Evolutionary conservation across 2,888 invertebrate species (phyloP), one percentile per base, ranked within the genome.

Genomic region (Chrysodeixis includens): DNA sequence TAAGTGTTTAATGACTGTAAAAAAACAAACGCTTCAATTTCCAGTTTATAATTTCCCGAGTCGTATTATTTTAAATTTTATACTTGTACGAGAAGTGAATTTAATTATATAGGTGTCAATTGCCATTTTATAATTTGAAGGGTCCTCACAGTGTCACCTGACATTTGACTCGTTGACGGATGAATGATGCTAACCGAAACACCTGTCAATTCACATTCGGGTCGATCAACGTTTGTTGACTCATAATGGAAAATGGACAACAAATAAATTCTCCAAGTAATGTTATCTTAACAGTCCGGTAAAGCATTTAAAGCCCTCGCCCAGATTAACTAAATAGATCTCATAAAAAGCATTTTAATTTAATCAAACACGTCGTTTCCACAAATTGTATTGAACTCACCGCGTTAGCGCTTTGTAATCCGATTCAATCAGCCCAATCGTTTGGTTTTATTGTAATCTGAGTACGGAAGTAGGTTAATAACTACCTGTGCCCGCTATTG

Each of bases 171-270:
- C 14, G 1, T 35, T 35, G 14, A 35, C 35, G 4, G 32, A 14
- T 35, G 14, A 35, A 12, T 12, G 35, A 35, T 35, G 35, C 6
- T 6, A 40, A 40, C 40, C 40, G n/a, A 0, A 40, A 40, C 40
- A 40, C n/a, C 40, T 40, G 40, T 40, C 40, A n/a, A 40, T 40
- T 40, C 40, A n/a, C n/a, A 40, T 40, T n/a, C 40, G n/a, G n/a
- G 5, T 5, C 40, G 5, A 40, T 5, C n/a, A n/a, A 40, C n/a
- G n/a, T 40, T 40, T n/a, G 40, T 40, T 40, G 40, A 40, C 40
- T n/a, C 40, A n/a, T 40, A 40, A 40, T 40, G n/a, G n/a, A n/a
- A 40, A 40, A 40, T n/a, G 40, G 40, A 3, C 7, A 5, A n/a
- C 40, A n/a, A 40, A 40, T 40, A n/a, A 40, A 4, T n/a, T 14